Conservation (phyloP, 2,888 invertebrate species). For the Cactoblastis cactorum region DNA sequence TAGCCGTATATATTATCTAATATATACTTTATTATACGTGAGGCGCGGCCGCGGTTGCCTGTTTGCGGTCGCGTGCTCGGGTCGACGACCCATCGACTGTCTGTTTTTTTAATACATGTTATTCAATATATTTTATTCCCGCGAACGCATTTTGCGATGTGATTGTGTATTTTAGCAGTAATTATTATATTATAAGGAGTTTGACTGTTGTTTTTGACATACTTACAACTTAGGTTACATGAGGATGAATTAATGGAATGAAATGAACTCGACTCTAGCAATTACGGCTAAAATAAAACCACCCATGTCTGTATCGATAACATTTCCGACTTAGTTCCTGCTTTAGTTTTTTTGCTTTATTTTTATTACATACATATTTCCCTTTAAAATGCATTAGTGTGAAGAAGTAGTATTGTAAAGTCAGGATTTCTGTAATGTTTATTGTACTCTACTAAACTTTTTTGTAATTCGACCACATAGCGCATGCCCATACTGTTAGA, state of each 20-base stretch:
- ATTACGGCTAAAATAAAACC: slow-evolving; percentile 72
- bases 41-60: slow-evolving; percentile 73
- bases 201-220: slow-evolving; percentile 80
- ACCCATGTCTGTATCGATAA: slow-evolving; percentile 55
- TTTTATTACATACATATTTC: slow-evolving; percentile 75
- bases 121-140: slow-evolving; percentile 89
- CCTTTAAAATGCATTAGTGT: slow-evolving; percentile 75
- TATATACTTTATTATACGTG: slow-evolving; percentile 63
- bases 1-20: slow-evolving; percentile 74
- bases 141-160: slow-evolving; percentile 88
- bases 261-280: slow-evolving; percentile 60
- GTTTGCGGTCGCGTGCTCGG: slow-evolving; percentile 70
- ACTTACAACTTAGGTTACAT: slow-evolving; percentile 77
- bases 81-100: slow-evolving; percentile 64
- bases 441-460: slow-evolving; percentile 72
- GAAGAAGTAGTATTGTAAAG: slow-evolving; percentile 77
- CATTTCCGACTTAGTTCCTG: slow-evolving; percentile 78
- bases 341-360: slow-evolving; percentile 78
- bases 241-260: slow-evolving; percentile 61
- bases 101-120: slow-evolving; percentile 80
- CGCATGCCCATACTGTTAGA: slow-evolving; percentile 76
- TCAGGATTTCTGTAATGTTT: slow-evolving; percentile 74
- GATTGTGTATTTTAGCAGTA: slow-evolving; percentile 82
- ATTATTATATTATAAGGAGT: slow-evolving; percentile 80
- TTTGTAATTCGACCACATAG: slow-evolving; percentile 74